Evolutionary conservation across 2,797 vertebrate genomes (phyloP).

Genomic region (Melanotaenia trifasciata): DNA sequence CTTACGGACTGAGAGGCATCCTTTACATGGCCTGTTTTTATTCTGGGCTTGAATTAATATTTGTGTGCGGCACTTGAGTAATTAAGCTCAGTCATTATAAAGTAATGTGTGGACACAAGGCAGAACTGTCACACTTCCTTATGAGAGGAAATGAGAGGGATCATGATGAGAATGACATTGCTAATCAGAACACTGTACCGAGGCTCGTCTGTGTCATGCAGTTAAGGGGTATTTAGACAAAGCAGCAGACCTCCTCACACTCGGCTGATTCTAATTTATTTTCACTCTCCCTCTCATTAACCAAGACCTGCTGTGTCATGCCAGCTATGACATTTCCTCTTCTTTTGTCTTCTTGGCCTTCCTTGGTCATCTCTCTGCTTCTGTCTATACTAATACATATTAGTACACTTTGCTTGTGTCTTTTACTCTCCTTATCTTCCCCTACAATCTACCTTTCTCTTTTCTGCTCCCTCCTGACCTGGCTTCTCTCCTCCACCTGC

Average conservation of each 20-base stretch:
- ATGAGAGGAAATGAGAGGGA: conserved; percentile 34
- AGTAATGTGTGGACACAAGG: conserved; percentile 4
- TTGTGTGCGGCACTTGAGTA: conserved; percentile 16
- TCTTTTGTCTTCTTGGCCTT: conserved; percentile 13
- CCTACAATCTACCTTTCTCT: conserved; percentile 19
- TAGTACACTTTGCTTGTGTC: conserved; percentile 23
- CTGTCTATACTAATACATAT: conserved; percentile 13
- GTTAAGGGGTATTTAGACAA: conserved; percentile 24
- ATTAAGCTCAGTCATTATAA: conserved; percentile 21
- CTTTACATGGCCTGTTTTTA: conserved; percentile 1
- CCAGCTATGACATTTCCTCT: conserved; percentile 9
- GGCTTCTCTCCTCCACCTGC: conserved; percentile 42
- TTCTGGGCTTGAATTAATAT: conserved; percentile 11
- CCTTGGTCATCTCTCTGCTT: background rate
- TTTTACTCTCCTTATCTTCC: conserved; percentile 22
- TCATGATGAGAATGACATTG: conserved; percentile 3
- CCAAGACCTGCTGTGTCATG: conserved; percentile 15
- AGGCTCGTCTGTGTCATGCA: conserved; percentile 16
- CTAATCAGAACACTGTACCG: conserved; percentile 42
- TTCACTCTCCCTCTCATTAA: conserved; percentile 15
- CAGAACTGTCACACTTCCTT: conserved; percentile 37
- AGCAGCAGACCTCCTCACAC: conserved; percentile 11
- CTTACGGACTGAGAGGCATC: background rate
- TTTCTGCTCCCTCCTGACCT: conserved; percentile 42
- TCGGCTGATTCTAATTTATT: conserved; percentile 28